Conservation (phyloP, 2,797 vertebrate genomes). For the Petrocephalus schoutedeni region DNA sequence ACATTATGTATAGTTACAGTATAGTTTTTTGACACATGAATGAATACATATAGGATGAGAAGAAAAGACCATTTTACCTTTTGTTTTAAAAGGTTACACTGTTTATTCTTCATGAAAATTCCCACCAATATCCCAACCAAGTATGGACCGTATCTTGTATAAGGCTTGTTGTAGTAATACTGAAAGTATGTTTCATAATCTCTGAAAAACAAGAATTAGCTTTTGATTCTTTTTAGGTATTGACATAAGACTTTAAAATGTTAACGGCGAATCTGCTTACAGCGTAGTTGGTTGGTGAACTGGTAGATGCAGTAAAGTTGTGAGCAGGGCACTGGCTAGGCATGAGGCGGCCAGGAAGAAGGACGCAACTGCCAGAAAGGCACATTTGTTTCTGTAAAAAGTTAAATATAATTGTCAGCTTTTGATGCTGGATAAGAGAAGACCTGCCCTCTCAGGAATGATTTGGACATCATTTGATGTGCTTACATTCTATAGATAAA, state of each 20-base stretch:
- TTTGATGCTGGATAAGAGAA: not conserved
- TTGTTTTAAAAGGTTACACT: slow-evolving; percentile 56
- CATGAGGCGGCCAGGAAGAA: slow-evolving; percentile 59
- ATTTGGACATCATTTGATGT: not conserved
- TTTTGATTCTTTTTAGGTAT: not conserved
- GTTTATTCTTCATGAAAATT: slow-evolving; percentile 61
- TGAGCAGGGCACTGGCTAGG: slow-evolving; percentile 57
- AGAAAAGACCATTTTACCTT: slow-evolving; percentile 52
- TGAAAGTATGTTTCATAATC: slow-evolving; percentile 55
- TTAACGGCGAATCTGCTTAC: slow-evolving; percentile 48
- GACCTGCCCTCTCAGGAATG: not conserved
- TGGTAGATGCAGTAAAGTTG: slow-evolving; percentile 59
- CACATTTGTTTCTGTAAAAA: slow-evolving; percentile 55
- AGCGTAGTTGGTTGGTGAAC: slow-evolving; percentile 65
- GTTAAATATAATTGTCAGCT: not conserved
- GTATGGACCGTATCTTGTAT: slow-evolving; percentile 76
- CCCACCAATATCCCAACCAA: slow-evolving; percentile 70
- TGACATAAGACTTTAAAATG: not conserved
- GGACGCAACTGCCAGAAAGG: slow-evolving; percentile 51
- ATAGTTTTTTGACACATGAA: not conserved
- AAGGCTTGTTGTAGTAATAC: slow-evolving; percentile 77
- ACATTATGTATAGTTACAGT: not conserved
- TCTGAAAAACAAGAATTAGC: slow-evolving; percentile 40
- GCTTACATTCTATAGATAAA: slow-evolving; percentile 69
- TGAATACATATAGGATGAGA: not conserved